These are phyloP conservation scores for Ailurus styani DNA, from an alignment of 2,113 vertebrate species.

Conservation along the genomic window DNA sequence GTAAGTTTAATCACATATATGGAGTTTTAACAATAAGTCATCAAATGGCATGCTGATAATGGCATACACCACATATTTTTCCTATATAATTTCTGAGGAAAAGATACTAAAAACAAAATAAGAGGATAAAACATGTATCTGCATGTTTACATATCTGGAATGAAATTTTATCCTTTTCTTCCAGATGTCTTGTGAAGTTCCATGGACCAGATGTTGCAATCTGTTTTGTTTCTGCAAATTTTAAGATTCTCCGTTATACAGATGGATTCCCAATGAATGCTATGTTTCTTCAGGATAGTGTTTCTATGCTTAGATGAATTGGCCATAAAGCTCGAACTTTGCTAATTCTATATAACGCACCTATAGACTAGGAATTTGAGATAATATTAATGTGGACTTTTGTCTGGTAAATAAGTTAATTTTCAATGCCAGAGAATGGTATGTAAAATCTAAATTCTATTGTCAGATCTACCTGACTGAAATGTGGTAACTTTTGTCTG, in stretches of 20 bases:
- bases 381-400: not conserved
- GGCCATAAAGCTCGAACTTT: not conserved
- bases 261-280: not conserved
- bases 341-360: not conserved
- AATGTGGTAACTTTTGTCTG: not conserved
- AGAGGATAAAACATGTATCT: conserved; percentile 20
- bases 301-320: not conserved
- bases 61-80: not conserved
- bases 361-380: not conserved
- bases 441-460: too few species aligned
- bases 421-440: not conserved
- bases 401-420: not conserved
- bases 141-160: not conserved
- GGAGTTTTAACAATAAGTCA: not conserved
- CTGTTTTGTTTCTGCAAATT: not conserved
- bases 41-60: not conserved
- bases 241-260: not conserved
- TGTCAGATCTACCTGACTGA: not conserved
- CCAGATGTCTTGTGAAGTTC: not conserved
- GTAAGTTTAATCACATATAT: not conserved
- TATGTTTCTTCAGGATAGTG: not conserved
- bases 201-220: not conserved
- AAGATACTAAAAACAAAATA: not conserved
- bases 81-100: not conserved
- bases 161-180: not conserved